Evolutionary conservation across 64 coral and sea anemone genomes (phyloP), one percentile per base, ranked within the genome.

Genomic region (Dendrophyllia cribrosa): DNA sequence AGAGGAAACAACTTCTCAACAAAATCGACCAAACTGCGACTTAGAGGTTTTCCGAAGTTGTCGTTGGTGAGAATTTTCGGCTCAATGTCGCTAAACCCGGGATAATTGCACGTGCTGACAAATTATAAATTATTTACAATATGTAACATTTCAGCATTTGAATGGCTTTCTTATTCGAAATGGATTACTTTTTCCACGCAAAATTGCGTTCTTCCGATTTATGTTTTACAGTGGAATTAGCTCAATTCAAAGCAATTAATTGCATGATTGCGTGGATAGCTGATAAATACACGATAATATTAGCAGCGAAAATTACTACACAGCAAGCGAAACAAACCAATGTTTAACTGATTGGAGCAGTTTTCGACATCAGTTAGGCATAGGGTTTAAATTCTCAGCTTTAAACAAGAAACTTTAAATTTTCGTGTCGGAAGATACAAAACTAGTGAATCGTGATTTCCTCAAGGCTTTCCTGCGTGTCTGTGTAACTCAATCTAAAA

Each of bases 81-180:
- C 34, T 70, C 51, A 11, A 43, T 78, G 83, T 56, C 84, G 55
- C 64, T 16, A 88, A 34, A 88, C 51, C 64, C 43, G 17, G 44
- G 62, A 94, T 94, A 76, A 89, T 89, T 94, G 87, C 92, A 94
- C 92, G 92, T 94, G 92, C 92, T 74, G 92, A 73, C 85, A 89
- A 89, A 89, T 94, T 84, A 34, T 34, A 34, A 94, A 94, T 94
- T 89, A 94, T 94, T 94, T 79, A 94, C 88, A 75, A 73, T 53
- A 21, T 94, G 66, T 75, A 92, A 89, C 87, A 78, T 75, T 76
- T 71, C 83, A 79, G 95, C 75, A 91, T 88, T 94, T 82, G 82
- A 93, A 94, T 89, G 88, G 75, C 72, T 94, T 94, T 89, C 82
- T 75, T 51, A 66, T 89, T 89, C 70, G 75, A 89, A 78, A 64